These are phyloP conservation scores for Idris sp. DNA, from an alignment of 1,140 invertebrate genomes.

Conservation along the genomic window DNA sequence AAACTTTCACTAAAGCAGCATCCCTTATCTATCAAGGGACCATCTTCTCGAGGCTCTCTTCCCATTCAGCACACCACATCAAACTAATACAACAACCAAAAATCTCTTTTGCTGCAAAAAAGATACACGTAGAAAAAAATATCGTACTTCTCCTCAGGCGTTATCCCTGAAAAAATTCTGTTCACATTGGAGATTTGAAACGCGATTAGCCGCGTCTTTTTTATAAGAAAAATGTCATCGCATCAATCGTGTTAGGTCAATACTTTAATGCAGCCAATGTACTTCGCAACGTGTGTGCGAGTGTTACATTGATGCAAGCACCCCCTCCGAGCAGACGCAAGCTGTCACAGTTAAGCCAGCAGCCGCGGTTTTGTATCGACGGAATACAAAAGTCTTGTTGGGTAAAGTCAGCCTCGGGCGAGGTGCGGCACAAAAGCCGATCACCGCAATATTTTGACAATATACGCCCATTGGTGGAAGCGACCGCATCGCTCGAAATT, in stretches of 20 bases:
- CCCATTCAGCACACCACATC: background rate
- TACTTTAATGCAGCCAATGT: slow-evolving; percentile 35
- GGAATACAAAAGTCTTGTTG: slow-evolving; percentile 61
- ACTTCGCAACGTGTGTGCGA: slow-evolving; percentile 35
- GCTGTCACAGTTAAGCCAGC: slow-evolving; percentile 62
- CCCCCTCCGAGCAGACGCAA: slow-evolving; percentile 57
- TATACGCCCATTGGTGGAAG: slow-evolving; percentile 71
- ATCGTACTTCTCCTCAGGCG: background rate
- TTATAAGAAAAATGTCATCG: slow-evolving; percentile 25
- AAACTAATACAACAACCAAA: slow-evolving; percentile 12
- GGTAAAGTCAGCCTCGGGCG: slow-evolving; percentile 72
- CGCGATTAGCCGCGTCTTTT: slow-evolving; percentile 37
- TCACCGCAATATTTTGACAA: slow-evolving; percentile 79
- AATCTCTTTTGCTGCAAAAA: background rate
- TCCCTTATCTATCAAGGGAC: slow-evolving; percentile 3
- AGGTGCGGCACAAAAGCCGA: slow-evolving; percentile 68
- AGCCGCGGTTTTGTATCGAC: slow-evolving; percentile 60
- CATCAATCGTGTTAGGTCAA: slow-evolving; percentile 35
- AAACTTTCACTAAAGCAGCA: background rate
- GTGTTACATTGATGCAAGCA: slow-evolving; percentile 37
- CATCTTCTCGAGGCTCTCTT: background rate
- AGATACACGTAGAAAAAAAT: too few species aligned
- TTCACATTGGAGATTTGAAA: slow-evolving; percentile 17
- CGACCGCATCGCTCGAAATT: slow-evolving; percentile 57
- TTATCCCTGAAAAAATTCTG: slow-evolving; percentile 8